Base-by-base conservation (phyloP, 2,888 invertebrate genomes). In the Scaptomyza cyrtandrae region DNA sequence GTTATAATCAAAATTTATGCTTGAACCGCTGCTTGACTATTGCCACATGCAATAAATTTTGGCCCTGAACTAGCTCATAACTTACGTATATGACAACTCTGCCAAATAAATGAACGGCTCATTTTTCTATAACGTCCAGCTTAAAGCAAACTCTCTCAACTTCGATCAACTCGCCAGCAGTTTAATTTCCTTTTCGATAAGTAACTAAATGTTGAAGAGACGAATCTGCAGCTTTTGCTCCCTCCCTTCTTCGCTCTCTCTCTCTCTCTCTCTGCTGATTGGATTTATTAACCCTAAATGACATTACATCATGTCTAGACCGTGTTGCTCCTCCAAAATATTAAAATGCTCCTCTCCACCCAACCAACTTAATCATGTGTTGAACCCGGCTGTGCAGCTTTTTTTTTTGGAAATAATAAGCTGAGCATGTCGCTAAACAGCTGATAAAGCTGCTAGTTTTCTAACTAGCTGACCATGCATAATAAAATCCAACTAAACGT, bases 1-100 rank as follows among this genome's bases (percentile, higher is more conserved):
- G 65, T 59, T 50, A 56, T 83, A 83, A 87, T 87, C 86, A 82
- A 70, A 88, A 83, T 83, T 82, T 83, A 83, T 87, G 88, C 86
- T 75, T 63, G 60, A 67, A 76, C 77, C 79, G 45, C 66, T 61
- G 56, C 75, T 63, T 66, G 71, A 82, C 80, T 75, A 69, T 62
- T 70, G 86, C 66, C 83, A 82, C 70, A 79, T 80, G 86, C 83
- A 60, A 80, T 80, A 86, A 80, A 86, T 86, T 73, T 39, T 35
- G 13, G 86, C 58, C 55, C 33, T 33, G 60, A 63, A 48, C 60
- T 54, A 50, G 27, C 50, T 73, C 80, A 75, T 82, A 78, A 82
- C 81, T 82, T 82, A 81, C 87, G 76, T 85, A 35, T 35, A 67
- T 81, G 88, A 85, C 85, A 85, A 66, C 68, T 68, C 52, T 57